A percentile compares a stretch with the other conserved stretches of the same genome.
phyloP scores from a whole-genome alignment of 2,888 invertebrate genomes.

The Caenorhabditis imperialis region DNA sequence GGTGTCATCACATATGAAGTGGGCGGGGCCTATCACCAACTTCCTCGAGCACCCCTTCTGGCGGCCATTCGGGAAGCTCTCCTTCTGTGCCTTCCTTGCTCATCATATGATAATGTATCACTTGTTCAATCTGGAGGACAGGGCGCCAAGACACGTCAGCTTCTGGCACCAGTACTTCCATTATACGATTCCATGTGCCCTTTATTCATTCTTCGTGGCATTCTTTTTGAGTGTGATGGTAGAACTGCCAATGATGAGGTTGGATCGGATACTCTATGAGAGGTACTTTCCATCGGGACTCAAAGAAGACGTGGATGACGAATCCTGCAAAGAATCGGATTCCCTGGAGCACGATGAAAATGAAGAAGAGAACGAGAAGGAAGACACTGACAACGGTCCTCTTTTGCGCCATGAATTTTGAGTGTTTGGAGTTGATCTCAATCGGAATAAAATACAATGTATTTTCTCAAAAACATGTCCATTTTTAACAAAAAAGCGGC shows the following conservation, averaged over 20 bases:
- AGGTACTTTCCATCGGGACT: too few species aligned
- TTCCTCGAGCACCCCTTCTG: conserved; percentile 87
- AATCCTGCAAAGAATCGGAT: too few species aligned
- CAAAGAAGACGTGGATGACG: too few species aligned
- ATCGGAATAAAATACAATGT: too few species aligned
- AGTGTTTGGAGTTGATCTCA: neutral
- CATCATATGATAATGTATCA: conserved; percentile 50
- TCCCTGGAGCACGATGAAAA: conserved; percentile 1
- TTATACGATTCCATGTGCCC: conserved; percentile 20
- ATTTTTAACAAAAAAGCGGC: conserved; percentile 37
- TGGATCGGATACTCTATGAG: too few species aligned
- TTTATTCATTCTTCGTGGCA: conserved; percentile 34
- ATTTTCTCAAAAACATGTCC: conserved; percentile 4
- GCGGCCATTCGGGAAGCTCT: conserved; percentile 89
- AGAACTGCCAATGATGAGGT: conserved; percentile 50
- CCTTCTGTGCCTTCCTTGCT: conserved; percentile 90
- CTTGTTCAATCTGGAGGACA: conserved; percentile 47
- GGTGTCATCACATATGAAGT: conserved; percentile 79
- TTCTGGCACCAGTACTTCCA: conserved; percentile 40
- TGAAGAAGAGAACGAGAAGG: neutral
- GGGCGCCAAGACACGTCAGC: conserved; percentile 20
- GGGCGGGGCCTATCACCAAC: conserved; percentile 82
- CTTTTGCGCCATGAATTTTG: conserved; percentile 11
- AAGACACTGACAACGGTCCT: conserved; percentile 1
- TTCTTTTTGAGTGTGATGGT: conserved; percentile 53